Conservation (phyloP, 2,888 invertebrate genomes). For the Harmothoe impar region DNA sequence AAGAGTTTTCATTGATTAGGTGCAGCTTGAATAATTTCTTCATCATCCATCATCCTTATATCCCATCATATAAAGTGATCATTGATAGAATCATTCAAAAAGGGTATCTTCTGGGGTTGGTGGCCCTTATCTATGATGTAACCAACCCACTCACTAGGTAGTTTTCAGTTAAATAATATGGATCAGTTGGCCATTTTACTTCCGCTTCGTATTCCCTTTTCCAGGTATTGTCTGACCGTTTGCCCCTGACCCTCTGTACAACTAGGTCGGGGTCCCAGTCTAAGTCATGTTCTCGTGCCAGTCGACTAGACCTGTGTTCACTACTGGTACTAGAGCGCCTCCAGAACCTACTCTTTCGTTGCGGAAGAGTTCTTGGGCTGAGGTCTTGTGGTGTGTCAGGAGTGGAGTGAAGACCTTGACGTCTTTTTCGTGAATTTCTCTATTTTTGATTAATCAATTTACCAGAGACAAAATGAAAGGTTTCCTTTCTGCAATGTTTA, state of each 20-base stretch:
- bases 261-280: conserved; percentile 9
- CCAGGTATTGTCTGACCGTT: not conserved
- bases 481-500: no score
- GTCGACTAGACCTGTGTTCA: not conserved
- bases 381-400: not conserved
- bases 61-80: no score
- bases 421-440: not conserved
- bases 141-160: conserved; percentile 31
- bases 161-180: conserved; percentile 62
- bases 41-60: no score
- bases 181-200: conserved; percentile 48
- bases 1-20: no score
- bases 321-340: not conserved
- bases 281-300: not conserved
- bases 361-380: not conserved
- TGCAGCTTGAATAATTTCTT: no score
- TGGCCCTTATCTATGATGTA: not conserved
- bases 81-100: no score
- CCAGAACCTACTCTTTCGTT: not conserved
- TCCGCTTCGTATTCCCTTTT: not conserved
- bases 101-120: no score
- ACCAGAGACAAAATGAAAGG: no score
- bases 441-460: not conserved
- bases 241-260: not conserved
- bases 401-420: not conserved